phyloP scores from a whole-genome alignment of 2,888 invertebrate genomes.

The Oeneis ivallda region DNA sequence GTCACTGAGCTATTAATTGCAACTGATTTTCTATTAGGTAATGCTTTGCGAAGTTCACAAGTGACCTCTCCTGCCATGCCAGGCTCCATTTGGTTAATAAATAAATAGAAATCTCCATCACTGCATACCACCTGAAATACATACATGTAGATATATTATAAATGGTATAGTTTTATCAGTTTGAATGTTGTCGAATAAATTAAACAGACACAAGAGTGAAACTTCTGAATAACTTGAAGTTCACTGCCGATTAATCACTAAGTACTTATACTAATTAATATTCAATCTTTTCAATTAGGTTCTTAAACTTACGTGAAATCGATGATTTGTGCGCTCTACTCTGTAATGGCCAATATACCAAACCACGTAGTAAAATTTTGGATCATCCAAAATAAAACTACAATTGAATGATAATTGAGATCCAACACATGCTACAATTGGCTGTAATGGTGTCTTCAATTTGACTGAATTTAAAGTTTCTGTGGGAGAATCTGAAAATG shows the following conservation, averaged over 20 bases:
- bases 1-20: slow-evolving; percentile 38
- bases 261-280: background rate
- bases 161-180: background rate
- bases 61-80: slow-evolving; percentile 47
- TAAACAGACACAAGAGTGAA: background rate
- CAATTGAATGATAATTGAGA: slow-evolving; percentile 44
- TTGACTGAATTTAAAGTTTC: slow-evolving; percentile 27
- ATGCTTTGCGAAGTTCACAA: slow-evolving; percentile 45
- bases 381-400: slow-evolving; percentile 41
- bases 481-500: slow-evolving; percentile 30
- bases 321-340: slow-evolving; percentile 47
- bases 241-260: too few species aligned
- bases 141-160: background rate
- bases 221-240: background rate
- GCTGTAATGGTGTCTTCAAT: slow-evolving; percentile 38
- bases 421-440: slow-evolving; percentile 45
- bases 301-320: slow-evolving; percentile 48
- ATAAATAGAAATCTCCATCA: slow-evolving; percentile 43
- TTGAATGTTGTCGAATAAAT: background rate
- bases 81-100: slow-evolving; percentile 46
- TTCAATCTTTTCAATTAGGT: background rate
- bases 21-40: slow-evolving; percentile 39
- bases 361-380: slow-evolving; percentile 44
- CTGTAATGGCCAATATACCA: slow-evolving; percentile 49
- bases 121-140: slow-evolving; percentile 44